Percentiles rank a stretch among this genome's conserved stretches.
Conservation (phyloP, 1,140 invertebrate genomes). For the Papilio dardanus region DNA sequence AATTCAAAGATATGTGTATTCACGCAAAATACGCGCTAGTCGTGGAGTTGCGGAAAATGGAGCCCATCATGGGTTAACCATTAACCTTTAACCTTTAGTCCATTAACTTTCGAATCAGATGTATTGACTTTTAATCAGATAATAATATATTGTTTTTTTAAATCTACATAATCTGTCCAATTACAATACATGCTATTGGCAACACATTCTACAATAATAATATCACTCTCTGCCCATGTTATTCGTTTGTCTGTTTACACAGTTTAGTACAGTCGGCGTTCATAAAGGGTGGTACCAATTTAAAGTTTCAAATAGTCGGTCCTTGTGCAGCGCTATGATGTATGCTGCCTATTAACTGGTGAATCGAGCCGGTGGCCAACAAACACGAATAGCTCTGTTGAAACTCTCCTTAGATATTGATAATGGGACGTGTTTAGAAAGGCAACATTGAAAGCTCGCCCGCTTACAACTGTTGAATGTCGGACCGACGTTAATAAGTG, state of each 20-base stretch:
- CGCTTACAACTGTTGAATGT: conserved; percentile 26
- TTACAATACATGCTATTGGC: background rate
- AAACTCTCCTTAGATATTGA: conserved; percentile 31
- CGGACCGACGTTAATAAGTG: conserved; percentile 7
- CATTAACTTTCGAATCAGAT: no score
- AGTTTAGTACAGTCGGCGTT: background rate
- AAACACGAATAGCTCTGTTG: conserved; percentile 36
- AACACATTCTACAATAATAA: background rate
- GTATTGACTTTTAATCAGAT: no score
- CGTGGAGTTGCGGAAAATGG: no score
- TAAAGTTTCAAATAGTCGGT: conserved; percentile 48
- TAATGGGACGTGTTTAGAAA: conserved; percentile 38
- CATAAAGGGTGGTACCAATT: conserved; percentile 54
- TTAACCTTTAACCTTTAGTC: no score
- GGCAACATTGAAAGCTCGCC: conserved; percentile 41
- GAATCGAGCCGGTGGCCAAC: conserved; percentile 33
- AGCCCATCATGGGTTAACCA: no score
- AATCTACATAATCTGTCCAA: background rate
- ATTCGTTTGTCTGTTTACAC: background rate
- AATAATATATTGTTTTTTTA: no score
- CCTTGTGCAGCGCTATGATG: conserved; percentile 41
- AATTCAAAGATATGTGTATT: no score
- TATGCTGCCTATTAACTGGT: conserved; percentile 39
- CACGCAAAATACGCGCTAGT: no score
- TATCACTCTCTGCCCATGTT: background rate